Base-by-base conservation (phyloP, 1,140 invertebrate genomes). In the Cecropterus lyciades region DNA sequence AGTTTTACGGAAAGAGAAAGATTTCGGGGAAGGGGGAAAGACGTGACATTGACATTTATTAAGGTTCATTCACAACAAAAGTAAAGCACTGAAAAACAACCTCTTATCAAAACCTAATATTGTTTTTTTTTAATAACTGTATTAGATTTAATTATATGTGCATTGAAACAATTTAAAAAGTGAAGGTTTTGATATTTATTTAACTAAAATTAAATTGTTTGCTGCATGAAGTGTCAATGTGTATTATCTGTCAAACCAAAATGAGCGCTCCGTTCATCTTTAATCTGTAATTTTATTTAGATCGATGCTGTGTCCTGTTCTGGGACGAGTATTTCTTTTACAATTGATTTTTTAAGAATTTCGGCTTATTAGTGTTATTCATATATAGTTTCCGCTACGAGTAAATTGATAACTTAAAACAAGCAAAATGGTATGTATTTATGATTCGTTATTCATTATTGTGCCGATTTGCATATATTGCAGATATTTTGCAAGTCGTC, bases 1-100 rank as follows among this genome's bases (percentile, higher is more conserved):
- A 80, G 76, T 83, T 80, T 73, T 72, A 64, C 73, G 73, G 83
- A 87, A 82, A 89, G 80, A 84, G 77, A 80, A 70, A 62, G 53
- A 51, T n/a, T 57, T 37, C 4, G 45, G 20, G 67, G 60, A 30
- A 59, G 16, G 60, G 45, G 55, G 43, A 65, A 14, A 53, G 46
- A 57, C 30, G 43, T 66, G 70, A 76, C 71, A 74, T 69, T 81
- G 77, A 82, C 80, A 78, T 70, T 84, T 20, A 5, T 24, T 11
- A 7, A 40, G 8, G n/a, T 37, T 53, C 65, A 72, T 15, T 45
- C 43, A n/a, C n/a, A n/a, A n/a, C n/a, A n/a, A n/a, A n/a, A n/a
- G n/a, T n/a, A n/a, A n/a, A n/a, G n/a, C n/a, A n/a, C n/a, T n/a
- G n/a, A n/a, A n/a, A n/a, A n/a, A n/a, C n/a, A n/a, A n/a, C n/a